Base-by-base conservation (phyloP, 2,113 vertebrate species). In the Plectropomus leopardus region DNA sequence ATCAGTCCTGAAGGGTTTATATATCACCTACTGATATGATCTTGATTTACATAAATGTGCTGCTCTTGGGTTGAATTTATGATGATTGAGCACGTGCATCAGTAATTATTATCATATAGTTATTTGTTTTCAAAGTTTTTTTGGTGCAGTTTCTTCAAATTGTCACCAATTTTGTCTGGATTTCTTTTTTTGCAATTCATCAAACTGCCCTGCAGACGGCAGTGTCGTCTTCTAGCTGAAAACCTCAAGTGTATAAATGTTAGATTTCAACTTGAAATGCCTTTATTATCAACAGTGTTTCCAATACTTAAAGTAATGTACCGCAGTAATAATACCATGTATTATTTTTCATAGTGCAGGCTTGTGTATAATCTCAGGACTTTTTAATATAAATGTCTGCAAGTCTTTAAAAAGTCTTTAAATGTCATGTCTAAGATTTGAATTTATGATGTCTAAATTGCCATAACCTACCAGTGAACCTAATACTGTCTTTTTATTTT, bases 121-220 rank as follows among this genome's bases (percentile, higher is more conserved):
- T 7, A 42, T 3, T 47, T 11, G 8, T 63, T 58, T 34, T 63
- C 24, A 21, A 28, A 5, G 9, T 54, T 44, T 61, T 0, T 45
- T 7, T 64, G n/a, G 6, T 21, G 21, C 7, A 19, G 0, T 26
- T 57, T 26, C 16, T 61, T 1, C 4, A 9, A 24, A 19, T 19
- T 8, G 4, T 42, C 11, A 14, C n/a, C n/a, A n/a, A n/a, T 21
- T 17, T 21, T 7, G 21, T 21, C 70, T 45, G 14, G 9, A 48
- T 51, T 51, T 23, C 32, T 1, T 57, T 14, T 63, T n/a, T 24
- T 47, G 67, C 14, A 79, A 13, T 81, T 40, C 1, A 51, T 17
- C 11, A 24, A 58, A 59, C 7, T 0, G 9, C 2, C 76, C 82
- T 61, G 32, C 16, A 82, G 82, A 21, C 63, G 86, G 75, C 78